Conservation (phyloP, 2,797 vertebrate species). For the Scyliorhinus canicula region DNA sequence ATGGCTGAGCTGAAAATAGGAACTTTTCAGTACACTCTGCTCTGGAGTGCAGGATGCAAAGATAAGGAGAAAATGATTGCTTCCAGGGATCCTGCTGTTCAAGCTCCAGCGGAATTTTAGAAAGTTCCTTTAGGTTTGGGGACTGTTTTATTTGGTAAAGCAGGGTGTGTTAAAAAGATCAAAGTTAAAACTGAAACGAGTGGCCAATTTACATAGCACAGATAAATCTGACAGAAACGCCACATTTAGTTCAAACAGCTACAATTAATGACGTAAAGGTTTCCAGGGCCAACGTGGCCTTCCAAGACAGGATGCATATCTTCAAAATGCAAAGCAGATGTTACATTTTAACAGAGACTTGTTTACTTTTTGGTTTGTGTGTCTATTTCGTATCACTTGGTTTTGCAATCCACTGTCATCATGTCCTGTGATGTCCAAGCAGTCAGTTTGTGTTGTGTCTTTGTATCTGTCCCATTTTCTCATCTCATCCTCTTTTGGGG, state of each 20-base stretch:
- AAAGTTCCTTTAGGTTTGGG: not conserved
- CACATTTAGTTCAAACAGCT: not conserved
- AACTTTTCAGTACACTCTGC: not conserved
- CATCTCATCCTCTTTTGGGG: not conserved
- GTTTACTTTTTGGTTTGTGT: conserved; percentile 34
- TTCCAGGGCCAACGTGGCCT: conserved; percentile 62
- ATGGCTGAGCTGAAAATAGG: not conserved
- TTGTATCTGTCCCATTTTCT: not conserved
- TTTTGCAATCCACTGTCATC: conserved; percentile 9
- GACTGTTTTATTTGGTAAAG: not conserved
- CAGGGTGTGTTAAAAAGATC: conserved; percentile 14
- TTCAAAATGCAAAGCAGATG: conserved; percentile 71
- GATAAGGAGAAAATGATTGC: conserved; percentile 30
- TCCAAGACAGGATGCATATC: conserved; percentile 64
- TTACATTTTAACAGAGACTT: conserved; percentile 66
- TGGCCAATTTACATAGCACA: conserved; percentile 6
- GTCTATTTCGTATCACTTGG: not conserved
- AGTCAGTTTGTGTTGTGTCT: no score
- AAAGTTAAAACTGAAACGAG: not conserved
- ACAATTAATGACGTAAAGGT: conserved; percentile 12
- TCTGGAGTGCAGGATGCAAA: not conserved
- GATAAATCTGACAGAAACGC: not conserved
- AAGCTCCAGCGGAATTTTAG: not conserved
- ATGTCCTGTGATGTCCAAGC: not conserved
- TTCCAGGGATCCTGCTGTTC: conserved; percentile 18